Conservation (phyloP, 2,797 vertebrate species). For the Acomys russatus region DNA sequence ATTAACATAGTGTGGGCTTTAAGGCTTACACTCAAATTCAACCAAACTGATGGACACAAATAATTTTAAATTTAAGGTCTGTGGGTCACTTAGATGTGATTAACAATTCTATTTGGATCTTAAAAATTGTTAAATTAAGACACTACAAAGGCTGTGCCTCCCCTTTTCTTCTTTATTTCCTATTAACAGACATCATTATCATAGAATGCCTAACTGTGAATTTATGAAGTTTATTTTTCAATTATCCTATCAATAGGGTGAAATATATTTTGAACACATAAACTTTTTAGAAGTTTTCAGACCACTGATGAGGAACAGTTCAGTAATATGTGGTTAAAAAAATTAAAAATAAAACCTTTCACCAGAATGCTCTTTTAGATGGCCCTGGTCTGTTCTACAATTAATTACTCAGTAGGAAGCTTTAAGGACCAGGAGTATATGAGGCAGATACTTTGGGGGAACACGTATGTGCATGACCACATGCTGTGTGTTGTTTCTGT, state of each 20-base stretch:
- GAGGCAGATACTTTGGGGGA: constrained; percentile 37
- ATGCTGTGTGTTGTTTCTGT: not conserved
- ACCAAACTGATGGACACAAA: constrained; percentile 17
- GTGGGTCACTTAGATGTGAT: not conserved
- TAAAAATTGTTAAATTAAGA: too few relatives aligned
- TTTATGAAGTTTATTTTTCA: constrained; percentile 40
- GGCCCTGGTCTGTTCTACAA: too few relatives aligned
- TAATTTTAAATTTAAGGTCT: not conserved
- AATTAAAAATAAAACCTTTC: too few relatives aligned
- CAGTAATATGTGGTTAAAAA: too few relatives aligned
- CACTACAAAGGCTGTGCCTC: too few relatives aligned
- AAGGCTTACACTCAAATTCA: constrained; percentile 51
- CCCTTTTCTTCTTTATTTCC: too few relatives aligned
- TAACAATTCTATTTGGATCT: too few relatives aligned
- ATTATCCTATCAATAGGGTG: not conserved
- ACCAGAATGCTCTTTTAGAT: too few relatives aligned
- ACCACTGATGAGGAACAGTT: constrained; percentile 34
- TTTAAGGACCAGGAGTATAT: not conserved
- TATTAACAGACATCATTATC: too few relatives aligned
- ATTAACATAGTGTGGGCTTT: not conserved
- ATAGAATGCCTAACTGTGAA: too few relatives aligned
- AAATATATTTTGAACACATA: constrained; percentile 44
- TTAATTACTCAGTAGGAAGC: too few relatives aligned
- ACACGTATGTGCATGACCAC: not conserved
- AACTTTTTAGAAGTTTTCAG: constrained; percentile 40